A percentile compares a stretch with the other conserved stretches of the same genome.
phyloP scores from a whole-genome alignment of 2,113 vertebrate species.

The Strix uralensis region DNA sequence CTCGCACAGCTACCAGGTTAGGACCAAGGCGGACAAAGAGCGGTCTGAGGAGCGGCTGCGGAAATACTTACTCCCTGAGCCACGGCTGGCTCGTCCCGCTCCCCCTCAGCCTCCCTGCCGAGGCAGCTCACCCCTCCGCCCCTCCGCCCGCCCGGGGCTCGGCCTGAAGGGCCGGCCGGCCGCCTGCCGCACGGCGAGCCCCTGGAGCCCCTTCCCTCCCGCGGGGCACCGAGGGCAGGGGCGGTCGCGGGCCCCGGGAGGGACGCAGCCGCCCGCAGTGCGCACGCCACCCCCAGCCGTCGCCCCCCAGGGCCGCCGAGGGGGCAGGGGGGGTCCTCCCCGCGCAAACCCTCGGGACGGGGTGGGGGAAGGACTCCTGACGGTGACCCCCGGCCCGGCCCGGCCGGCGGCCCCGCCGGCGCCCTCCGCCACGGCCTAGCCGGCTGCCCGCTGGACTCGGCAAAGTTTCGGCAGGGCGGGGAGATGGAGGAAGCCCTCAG shows the following conservation, averaged over 20 bases:
- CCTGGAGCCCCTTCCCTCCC: not conserved
- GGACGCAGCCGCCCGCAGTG: not conserved
- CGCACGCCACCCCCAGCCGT: not conserved
- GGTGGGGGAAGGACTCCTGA: no score
- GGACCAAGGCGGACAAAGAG: not conserved
- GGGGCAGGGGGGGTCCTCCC: no score
- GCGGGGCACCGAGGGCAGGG: not conserved
- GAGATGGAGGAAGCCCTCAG: no score
- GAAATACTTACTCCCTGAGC: not conserved
- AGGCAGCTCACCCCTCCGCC: not conserved
- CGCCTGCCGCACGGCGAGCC: not conserved
- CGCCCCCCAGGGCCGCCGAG: no score
- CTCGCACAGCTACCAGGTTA: not conserved
- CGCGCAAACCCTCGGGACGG: not conserved
- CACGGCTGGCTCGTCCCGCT: not conserved
- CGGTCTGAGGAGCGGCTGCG: not conserved
- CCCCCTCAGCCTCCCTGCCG: not conserved
- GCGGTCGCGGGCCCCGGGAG: not conserved
- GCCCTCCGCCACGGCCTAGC: not conserved
- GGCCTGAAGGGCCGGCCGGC: not conserved
- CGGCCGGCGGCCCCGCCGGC: not conserved
- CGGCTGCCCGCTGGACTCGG: not conserved
- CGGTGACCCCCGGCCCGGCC: not conserved
- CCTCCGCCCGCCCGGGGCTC: not conserved
- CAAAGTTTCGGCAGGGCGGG: not conserved